Percentiles rank a stretch among this genome's conserved stretches.
Conservation (phyloP, 2,113 vertebrate species). For the Paradoxurus hermaphroditus region DNA sequence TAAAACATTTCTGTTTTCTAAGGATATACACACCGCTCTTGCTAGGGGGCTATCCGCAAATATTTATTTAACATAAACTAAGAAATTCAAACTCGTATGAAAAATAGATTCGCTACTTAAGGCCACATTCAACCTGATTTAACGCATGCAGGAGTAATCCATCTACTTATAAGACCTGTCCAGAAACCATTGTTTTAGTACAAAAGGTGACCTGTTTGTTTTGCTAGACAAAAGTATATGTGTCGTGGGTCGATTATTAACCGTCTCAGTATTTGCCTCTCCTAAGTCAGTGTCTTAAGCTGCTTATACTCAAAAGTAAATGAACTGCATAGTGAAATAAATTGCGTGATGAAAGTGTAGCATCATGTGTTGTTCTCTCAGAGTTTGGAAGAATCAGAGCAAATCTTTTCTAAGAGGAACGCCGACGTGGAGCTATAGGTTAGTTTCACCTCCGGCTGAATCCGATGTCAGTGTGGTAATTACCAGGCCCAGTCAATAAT, state of each 20-base stretch:
- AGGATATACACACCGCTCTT: not conserved
- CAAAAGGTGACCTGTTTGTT: constrained; percentile 40
- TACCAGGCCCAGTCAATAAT: constrained; percentile 86
- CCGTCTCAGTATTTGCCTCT: not conserved
- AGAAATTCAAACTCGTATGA: constrained; percentile 21
- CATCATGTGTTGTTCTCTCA: constrained; percentile 18
- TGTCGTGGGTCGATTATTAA: constrained; percentile 29
- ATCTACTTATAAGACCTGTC: not conserved
- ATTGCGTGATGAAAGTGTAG: constrained; percentile 14
- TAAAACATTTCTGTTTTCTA: constrained; percentile 14
- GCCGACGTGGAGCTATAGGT: constrained; percentile 71
- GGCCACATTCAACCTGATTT: constrained; percentile 11
- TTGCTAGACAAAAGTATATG: not conserved
- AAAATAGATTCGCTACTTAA: constrained; percentile 15
- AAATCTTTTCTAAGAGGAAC: constrained; percentile 70
- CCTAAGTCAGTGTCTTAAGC: not conserved
- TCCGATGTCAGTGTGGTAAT: constrained; percentile 84
- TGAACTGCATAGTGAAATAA: constrained; percentile 22
- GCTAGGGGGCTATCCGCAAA: not conserved
- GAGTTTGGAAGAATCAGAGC: constrained; percentile 34
- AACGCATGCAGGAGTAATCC: constrained; percentile 2
- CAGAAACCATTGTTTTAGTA: constrained; percentile 42
- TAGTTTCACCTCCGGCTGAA: constrained; percentile 79
- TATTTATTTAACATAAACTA: constrained; percentile 43
- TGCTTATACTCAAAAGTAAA: constrained; percentile 24